Conservation (phyloP, 1,140 invertebrate species). For the Acromyrmex heyeri region DNA sequence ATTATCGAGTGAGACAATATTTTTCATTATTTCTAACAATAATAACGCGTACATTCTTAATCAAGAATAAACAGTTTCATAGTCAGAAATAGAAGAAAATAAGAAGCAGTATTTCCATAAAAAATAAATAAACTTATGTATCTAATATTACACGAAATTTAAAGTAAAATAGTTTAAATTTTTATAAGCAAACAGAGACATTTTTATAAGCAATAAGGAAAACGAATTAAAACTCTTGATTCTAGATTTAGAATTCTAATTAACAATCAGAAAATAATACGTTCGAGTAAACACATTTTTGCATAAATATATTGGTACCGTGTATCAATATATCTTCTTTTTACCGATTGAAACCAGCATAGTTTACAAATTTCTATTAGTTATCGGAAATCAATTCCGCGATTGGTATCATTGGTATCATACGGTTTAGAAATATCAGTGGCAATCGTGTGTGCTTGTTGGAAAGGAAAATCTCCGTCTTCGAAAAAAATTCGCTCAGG, state of each 20-base stretch:
- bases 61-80: background rate
- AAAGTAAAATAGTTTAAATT: background rate
- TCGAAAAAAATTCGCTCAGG: background rate
- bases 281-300: conserved; percentile 14
- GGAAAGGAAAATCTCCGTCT: background rate
- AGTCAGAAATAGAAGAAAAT: background rate
- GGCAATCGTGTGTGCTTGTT: conserved; percentile 9
- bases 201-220: background rate
- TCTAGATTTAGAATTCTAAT: background rate
- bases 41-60: background rate
- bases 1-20: background rate
- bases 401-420: background rate
- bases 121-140: background rate
- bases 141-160: conserved; percentile 6
- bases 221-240: background rate
- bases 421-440: background rate
- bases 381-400: conserved; percentile 9
- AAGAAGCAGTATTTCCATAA: background rate
- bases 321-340: conserved; percentile 9
- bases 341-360: background rate
- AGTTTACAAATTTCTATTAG: conserved; percentile 9
- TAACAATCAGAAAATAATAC: background rate
- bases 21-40: background rate
- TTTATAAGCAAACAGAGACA: background rate
- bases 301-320: conserved; percentile 24